These are phyloP conservation scores for Philaenus spumarius DNA, from an alignment of 1,140 invertebrate genomes.

Conservation along the genomic window DNA sequence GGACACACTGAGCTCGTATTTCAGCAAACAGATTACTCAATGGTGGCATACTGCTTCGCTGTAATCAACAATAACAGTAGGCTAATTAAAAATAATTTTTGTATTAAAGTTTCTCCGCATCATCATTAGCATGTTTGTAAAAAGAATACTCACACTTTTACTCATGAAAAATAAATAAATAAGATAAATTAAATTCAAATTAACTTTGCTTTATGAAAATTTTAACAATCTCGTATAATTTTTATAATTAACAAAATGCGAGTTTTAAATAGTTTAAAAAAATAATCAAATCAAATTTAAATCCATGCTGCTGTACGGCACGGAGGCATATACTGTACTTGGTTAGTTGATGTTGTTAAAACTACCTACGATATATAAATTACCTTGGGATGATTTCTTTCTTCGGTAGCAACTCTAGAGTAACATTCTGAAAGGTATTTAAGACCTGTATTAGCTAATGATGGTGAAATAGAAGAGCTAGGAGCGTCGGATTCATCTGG, in stretches of 20 bases:
- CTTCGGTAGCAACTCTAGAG: constrained; percentile 57
- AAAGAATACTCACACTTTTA: background rate
- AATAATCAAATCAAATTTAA: too few species aligned
- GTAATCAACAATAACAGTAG: constrained; percentile 22
- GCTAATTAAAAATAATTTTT: background rate
- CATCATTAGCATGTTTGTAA: background rate
- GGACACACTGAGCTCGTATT: constrained; percentile 55
- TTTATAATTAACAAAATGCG: too few species aligned
- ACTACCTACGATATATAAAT: too few species aligned
- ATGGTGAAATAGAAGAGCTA: constrained; percentile 30
- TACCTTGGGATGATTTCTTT: constrained; percentile 67
- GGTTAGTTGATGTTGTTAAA: too few species aligned
- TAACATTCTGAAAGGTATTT: constrained; percentile 59
- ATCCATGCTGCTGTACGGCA: too few species aligned
- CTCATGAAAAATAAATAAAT: too few species aligned
- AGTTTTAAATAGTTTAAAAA: too few species aligned
- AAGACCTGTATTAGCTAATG: constrained; percentile 38
- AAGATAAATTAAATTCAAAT: too few species aligned
- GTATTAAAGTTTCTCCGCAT: background rate
- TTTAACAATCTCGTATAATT: too few species aligned
- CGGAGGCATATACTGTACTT: too few species aligned
- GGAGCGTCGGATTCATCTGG: constrained; percentile 27
- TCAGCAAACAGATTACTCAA: constrained; percentile 48
- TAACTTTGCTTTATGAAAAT: too few species aligned
- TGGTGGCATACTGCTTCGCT: constrained; percentile 52